Conservation (phyloP, 1,140 invertebrate species). For the Ostrea denselamellosa region DNA sequence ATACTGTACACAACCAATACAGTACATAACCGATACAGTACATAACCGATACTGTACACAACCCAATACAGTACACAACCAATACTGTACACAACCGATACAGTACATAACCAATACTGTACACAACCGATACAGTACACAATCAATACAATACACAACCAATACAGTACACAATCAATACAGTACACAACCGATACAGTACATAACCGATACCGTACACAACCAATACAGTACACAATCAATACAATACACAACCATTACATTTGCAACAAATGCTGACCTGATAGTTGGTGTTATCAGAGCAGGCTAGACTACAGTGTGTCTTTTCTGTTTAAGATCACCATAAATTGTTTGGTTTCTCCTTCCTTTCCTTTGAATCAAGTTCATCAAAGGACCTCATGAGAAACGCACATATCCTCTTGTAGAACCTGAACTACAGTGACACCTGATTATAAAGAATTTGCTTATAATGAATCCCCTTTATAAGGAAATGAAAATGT, state of each 20-base stretch:
- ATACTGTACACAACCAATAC: no score
- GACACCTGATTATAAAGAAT: no score
- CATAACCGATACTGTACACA: no score
- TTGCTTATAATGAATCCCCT: no score
- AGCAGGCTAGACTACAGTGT: slow-evolving; percentile 30
- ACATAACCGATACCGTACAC: no score
- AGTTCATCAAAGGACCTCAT: slow-evolving; percentile 16
- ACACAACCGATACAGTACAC: no score
- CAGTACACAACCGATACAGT: no score
- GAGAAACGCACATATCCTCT: slow-evolving; percentile 36
- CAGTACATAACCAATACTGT: no score
- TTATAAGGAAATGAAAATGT: no score
- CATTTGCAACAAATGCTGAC: not conserved
- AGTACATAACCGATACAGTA: not conserved
- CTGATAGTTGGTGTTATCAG: slow-evolving; percentile 51
- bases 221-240: no score
- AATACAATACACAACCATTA: not conserved
- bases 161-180: no score
- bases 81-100: no score
- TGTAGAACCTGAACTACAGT: not conserved
- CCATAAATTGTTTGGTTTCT: slow-evolving; percentile 55
- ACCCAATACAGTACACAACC: not conserved
- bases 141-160: not conserved
- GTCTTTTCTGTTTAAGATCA: slow-evolving; percentile 53
- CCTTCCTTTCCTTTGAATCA: slow-evolving; percentile 21